phyloP scores from a whole-genome alignment of 2,888 invertebrate species.

The Habrosyne pyritoides region DNA sequence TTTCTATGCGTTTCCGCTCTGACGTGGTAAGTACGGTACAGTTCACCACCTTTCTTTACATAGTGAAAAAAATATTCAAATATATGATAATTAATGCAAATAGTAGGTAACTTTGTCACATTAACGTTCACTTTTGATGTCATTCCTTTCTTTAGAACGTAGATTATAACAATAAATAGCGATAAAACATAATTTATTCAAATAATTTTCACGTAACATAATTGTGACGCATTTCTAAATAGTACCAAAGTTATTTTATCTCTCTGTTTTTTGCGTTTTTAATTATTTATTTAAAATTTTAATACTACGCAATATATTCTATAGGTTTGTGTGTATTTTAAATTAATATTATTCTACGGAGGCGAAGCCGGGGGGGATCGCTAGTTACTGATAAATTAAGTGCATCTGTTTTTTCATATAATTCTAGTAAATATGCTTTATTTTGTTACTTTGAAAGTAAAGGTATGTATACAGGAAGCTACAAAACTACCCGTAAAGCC shows the following conservation, averaged over 20 bases:
- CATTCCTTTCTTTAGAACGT: neutral
- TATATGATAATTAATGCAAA: slow-evolving; percentile 35
- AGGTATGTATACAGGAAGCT: no score
- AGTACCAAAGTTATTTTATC: no score
- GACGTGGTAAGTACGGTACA: slow-evolving; percentile 19
- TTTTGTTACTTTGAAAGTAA: neutral
- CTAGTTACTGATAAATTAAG: no score
- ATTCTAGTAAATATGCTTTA: no score
- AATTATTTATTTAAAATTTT: no score
- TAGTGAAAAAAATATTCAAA: slow-evolving; percentile 38
- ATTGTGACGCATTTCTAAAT: neutral
- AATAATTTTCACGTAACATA: neutral
- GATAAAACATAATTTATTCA: neutral
- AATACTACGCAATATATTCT: no score
- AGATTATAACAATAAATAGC: neutral
- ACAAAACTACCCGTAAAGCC: no score
- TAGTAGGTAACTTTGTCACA: slow-evolving; percentile 19
- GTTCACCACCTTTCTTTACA: slow-evolving; percentile 33
- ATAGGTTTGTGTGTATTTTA: no score
- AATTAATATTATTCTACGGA: no score
- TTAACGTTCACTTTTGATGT: neutral
- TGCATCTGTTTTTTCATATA: no score
- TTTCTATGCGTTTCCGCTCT: slow-evolving; percentile 27
- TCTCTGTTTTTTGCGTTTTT: no score
- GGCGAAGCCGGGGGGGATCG: no score